Conservation (phyloP, 1,140 invertebrate species). For the Stratiolaelaps scimitus region DNA sequence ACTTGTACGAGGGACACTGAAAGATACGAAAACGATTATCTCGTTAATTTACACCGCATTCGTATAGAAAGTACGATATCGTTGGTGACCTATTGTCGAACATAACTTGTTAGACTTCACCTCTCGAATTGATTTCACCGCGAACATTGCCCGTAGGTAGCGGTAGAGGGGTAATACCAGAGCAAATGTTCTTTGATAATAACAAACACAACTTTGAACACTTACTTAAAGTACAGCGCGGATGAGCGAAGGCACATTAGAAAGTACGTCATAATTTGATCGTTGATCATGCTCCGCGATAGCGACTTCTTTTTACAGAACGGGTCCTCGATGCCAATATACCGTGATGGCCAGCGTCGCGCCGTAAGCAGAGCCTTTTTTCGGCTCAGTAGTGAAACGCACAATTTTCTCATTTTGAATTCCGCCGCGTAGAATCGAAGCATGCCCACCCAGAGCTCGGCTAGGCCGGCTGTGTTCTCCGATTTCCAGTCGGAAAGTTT, state of each 20-base stretch:
- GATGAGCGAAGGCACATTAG: conserved; percentile 20
- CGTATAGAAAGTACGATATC: neutral
- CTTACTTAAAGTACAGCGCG: conserved; percentile 4
- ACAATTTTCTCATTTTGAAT: conserved; percentile 38
- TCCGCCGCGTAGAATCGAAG: conserved; percentile 50
- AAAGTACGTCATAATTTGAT: conserved; percentile 10
- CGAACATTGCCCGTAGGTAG: too few relatives aligned
- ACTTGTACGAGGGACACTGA: neutral
- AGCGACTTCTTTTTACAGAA: conserved; percentile 15
- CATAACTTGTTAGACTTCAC: neutral
- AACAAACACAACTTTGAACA: neutral
- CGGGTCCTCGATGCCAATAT: conserved; percentile 20
- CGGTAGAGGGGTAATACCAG: neutral
- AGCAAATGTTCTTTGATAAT: neutral
- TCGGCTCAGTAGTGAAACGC: conserved; percentile 1
- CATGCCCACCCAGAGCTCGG: conserved; percentile 48
- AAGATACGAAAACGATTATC: neutral
- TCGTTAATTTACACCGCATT: neutral
- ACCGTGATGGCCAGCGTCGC: neutral
- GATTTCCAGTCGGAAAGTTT: conserved; percentile 4
- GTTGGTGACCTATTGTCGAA: neutral
- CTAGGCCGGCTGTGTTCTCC: conserved; percentile 45
- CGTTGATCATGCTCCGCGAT: conserved; percentile 3
- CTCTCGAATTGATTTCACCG: too few relatives aligned
- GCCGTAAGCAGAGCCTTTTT: neutral